Conservation (phyloP, 1,140 invertebrate species). For the Leptonema lineaticorne region DNA sequence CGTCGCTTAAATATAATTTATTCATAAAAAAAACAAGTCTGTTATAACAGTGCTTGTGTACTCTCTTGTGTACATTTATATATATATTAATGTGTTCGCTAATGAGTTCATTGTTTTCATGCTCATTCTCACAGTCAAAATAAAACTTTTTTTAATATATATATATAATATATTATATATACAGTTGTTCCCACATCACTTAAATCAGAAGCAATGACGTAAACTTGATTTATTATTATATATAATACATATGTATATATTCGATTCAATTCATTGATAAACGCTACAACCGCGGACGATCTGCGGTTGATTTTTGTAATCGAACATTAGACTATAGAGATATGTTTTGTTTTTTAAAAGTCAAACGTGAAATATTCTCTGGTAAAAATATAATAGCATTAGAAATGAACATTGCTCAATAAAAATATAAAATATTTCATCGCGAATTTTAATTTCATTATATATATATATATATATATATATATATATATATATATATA, state of each 20-base stretch:
- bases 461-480: too few relatives aligned
- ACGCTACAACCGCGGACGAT: too few relatives aligned
- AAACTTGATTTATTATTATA: constrained; percentile 38
- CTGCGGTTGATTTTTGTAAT: neutral
- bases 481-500: too few relatives aligned
- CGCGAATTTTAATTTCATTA: too few relatives aligned
- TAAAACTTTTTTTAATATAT: constrained; percentile 31
- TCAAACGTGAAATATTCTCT: neutral
- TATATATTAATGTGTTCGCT: constrained; percentile 39
- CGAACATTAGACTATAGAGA: too few relatives aligned
- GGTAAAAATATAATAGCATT: neutral
- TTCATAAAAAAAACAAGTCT: constrained; percentile 39
- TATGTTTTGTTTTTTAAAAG: neutral
- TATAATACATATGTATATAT: too few relatives aligned
- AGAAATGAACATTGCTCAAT: neutral
- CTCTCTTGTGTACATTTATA: constrained; percentile 40
- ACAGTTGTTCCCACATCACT: constrained; percentile 39
- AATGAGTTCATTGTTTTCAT: constrained; percentile 42
- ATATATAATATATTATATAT: too few relatives aligned
- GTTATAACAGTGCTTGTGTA: constrained; percentile 34
- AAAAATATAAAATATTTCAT: constrained; percentile 3
- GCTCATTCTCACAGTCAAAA: constrained; percentile 41
- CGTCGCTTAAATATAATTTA: constrained; percentile 40
- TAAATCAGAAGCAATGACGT: constrained; percentile 32
- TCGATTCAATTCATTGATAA: constrained; percentile 38